Percentiles rank a stretch among this genome's conserved stretches.
Conservation (phyloP, 2,797 vertebrate species). For the Malurus splendens region DNA sequence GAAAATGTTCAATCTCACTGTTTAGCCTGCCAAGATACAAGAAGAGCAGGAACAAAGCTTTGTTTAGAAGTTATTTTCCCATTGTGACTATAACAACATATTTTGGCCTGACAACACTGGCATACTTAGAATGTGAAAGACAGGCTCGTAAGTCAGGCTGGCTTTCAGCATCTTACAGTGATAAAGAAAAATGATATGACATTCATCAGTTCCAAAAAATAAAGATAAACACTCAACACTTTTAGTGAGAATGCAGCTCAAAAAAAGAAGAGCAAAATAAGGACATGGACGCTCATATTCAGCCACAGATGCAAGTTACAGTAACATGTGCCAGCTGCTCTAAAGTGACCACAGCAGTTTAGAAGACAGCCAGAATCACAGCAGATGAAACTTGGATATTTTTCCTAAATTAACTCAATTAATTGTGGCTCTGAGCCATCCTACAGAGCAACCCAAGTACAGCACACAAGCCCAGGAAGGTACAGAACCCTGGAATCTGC, state of each 20-base stretch:
- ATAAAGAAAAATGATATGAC: neutral
- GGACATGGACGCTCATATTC: neutral
- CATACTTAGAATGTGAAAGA: neutral
- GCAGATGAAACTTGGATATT: neutral
- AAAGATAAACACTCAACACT: conserved; percentile 22
- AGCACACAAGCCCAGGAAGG: neutral
- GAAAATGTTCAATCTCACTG: conserved; percentile 24
- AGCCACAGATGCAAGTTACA: neutral
- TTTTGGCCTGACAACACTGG: conserved; percentile 40
- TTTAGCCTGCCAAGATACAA: conserved; percentile 36
- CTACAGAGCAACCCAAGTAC: neutral
- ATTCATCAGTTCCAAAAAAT: neutral
- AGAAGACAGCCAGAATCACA: neutral
- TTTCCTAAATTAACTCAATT: neutral
- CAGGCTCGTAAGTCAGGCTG: neutral
- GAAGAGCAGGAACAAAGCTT: conserved; percentile 47
- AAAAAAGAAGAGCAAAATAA: neutral
- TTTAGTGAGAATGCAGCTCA: neutral
- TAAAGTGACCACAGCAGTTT: neutral
- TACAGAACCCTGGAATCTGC: neutral
- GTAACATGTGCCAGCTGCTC: neutral
- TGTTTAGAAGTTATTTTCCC: conserved; percentile 48
- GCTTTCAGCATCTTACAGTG: conserved; percentile 24
- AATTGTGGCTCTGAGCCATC: neutral
- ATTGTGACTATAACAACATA: conserved; percentile 50